These are phyloP conservation scores for human (Homo sapiens) DNA, from an alignment of 2,113 vertebrate species.

Conservation along the genomic window DNA sequence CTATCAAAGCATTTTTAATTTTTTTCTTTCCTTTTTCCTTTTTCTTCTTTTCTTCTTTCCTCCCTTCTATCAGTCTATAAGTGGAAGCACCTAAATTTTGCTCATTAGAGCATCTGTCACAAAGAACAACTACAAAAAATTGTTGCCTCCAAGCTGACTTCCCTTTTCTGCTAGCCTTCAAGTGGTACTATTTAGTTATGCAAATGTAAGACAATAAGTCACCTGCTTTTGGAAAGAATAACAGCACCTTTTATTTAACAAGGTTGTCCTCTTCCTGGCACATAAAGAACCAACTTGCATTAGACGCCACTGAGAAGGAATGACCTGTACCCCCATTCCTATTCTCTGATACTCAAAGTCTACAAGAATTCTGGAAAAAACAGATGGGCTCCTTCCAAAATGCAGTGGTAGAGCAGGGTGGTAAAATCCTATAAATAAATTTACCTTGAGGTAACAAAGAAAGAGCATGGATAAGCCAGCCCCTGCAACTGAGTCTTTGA, in stretches of 20 bases:
- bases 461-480: not conserved
- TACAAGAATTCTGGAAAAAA: not conserved
- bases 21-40: not conserved
- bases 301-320: not conserved
- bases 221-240: not conserved
- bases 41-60: not conserved
- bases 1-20: not conserved
- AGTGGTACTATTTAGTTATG: not conserved
- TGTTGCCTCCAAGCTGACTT: not conserved
- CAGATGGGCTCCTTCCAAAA: not conserved
- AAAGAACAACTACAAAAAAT: not conserved
- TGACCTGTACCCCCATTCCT: not conserved
- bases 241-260: not conserved
- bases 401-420: not conserved
- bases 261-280: not conserved
- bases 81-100: not conserved
- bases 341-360: not conserved
- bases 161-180: not conserved
- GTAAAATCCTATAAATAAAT: not conserved
- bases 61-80: not conserved
- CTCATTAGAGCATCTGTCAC: not conserved
- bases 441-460: not conserved
- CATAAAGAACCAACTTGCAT: not conserved
- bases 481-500: not conserved
- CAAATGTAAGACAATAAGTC: not conserved